Evolutionary conservation across 2,797 vertebrate genomes (phyloP).

Genomic region (Geotria australis): DNA sequence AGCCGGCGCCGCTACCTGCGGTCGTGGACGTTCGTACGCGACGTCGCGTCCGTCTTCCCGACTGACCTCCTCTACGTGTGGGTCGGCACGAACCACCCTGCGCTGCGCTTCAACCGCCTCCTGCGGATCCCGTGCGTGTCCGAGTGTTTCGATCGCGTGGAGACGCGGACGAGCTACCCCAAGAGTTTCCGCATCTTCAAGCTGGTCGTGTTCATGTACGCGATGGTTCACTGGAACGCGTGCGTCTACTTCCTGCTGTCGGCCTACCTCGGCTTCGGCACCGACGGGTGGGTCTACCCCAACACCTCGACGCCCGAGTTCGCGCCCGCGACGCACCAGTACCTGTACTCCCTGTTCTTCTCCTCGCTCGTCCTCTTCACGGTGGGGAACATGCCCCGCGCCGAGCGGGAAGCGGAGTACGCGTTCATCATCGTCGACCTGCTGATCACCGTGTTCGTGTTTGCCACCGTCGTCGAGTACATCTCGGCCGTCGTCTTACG

Average conservation of each 20-base stretch:
- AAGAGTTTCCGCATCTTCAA: constrained; percentile 44
- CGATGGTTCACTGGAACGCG: constrained; percentile 54
- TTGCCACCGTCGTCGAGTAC: constrained; percentile 52
- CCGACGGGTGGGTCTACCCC: constrained; percentile 52
- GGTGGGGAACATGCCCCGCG: constrained; percentile 35
- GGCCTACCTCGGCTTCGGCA: constrained; percentile 27
- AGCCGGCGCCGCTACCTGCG: constrained; percentile 18
- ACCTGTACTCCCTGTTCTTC: constrained; percentile 70
- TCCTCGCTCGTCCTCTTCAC: constrained; percentile 51
- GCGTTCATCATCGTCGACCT: constrained; percentile 46
- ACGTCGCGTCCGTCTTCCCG: constrained; percentile 31
- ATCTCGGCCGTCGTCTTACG: constrained; percentile 36
- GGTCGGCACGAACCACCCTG: constrained; percentile 17
- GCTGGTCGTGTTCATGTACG: constrained; percentile 48
- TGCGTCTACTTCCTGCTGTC: constrained; percentile 72
- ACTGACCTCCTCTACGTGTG: constrained; percentile 32
- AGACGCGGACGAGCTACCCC: constrained; percentile 42
- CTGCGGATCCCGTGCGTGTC: constrained; percentile 22
- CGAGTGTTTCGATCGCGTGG: constrained; percentile 39
- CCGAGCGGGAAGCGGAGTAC: constrained; percentile 27
- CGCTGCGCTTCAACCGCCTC: constrained; percentile 40
- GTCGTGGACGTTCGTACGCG: constrained; percentile 23
- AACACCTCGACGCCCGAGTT: constrained; percentile 17
- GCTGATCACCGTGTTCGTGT: constrained; percentile 54
- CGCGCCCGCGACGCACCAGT: constrained; percentile 21